Conservation (phyloP, 1,140 invertebrate genomes). For the Drosophila azteca region DNA sequence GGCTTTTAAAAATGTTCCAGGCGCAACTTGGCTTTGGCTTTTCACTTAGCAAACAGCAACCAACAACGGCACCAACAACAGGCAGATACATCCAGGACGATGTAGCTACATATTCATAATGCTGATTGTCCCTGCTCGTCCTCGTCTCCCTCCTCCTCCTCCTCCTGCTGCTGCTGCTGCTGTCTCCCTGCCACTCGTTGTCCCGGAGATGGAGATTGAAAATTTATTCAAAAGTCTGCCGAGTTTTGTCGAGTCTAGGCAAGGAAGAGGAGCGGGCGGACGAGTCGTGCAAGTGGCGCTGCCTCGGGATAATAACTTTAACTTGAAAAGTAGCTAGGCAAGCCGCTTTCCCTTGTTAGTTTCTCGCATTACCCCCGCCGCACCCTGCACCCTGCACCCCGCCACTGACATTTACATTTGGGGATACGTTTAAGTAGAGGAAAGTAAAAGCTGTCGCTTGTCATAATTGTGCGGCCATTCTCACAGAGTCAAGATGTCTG, state of each 20-base stretch:
- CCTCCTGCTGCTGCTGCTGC: too few species aligned
- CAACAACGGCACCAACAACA: constrained; percentile 34
- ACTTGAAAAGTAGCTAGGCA: constrained; percentile 75
- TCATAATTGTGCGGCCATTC: constrained; percentile 31
- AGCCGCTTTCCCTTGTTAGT: constrained; percentile 69
- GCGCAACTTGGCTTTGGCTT: constrained; percentile 69
- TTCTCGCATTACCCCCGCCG: constrained; percentile 28
- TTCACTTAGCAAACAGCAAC: constrained; percentile 62
- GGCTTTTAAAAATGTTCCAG: constrained; percentile 75
- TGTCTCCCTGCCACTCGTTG: constrained; percentile 26
- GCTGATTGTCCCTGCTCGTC: constrained; percentile 53
- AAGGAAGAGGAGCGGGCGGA: constrained; percentile 7
- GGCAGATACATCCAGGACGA: constrained; percentile 60
- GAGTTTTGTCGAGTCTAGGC: constrained; percentile 69
- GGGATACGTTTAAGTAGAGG: constrained; percentile 37
- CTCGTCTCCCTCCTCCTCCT: neutral
- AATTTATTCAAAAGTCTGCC: constrained; percentile 77
- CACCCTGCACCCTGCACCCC: neutral
- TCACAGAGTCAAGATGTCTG: constrained; percentile 10
- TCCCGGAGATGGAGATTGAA: constrained; percentile 69
- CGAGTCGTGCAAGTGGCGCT: constrained; percentile 17
- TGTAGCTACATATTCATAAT: constrained; percentile 79
- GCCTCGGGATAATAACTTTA: constrained; percentile 69
- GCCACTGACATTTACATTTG: constrained; percentile 33
- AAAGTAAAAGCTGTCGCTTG: constrained; percentile 43